phyloP scores from a whole-genome alignment of 64 coral and sea anemone genomes.

The Pocillopora damicornis region DNA sequence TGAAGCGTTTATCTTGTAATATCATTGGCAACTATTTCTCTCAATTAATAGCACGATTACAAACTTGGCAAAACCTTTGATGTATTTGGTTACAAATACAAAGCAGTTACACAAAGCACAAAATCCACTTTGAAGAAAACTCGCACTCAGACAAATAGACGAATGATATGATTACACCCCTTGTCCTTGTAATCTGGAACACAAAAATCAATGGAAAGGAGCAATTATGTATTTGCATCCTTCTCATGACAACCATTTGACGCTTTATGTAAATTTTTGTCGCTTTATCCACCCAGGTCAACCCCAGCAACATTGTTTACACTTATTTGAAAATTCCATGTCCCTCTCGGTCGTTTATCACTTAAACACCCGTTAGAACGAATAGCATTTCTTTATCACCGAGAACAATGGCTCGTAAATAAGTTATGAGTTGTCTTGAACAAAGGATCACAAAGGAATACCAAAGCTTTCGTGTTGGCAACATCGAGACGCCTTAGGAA shows the following conservation, averaged over 20 bases:
- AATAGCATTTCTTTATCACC: constrained; percentile 16
- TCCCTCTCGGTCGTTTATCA: neutral
- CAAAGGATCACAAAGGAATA: constrained; percentile 14
- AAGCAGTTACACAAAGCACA: too few species aligned
- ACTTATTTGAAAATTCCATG: neutral
- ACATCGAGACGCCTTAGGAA: neutral
- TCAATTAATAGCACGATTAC: neutral
- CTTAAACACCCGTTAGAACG: neutral
- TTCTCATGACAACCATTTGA: neutral
- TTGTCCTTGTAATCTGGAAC: neutral
- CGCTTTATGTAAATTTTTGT: neutral
- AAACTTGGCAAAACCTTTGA: too few species aligned
- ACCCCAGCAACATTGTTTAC: neutral
- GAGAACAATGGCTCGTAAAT: constrained; percentile 34
- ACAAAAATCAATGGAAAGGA: neutral
- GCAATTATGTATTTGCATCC: too few species aligned
- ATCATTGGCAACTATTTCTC: neutral
- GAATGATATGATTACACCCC: too few species aligned
- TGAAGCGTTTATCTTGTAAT: neutral
- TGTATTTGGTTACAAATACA: too few species aligned
- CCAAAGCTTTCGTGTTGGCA: neutral
- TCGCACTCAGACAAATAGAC: too few species aligned
- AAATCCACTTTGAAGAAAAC: too few species aligned
- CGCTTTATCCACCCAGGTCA: neutral
- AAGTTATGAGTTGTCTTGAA: constrained; percentile 16